A percentile compares a stretch with the other conserved stretches of the same genome.
Conservation (phyloP, 1,140 invertebrate genomes). For the Cyrtorhinus lividipennis region DNA sequence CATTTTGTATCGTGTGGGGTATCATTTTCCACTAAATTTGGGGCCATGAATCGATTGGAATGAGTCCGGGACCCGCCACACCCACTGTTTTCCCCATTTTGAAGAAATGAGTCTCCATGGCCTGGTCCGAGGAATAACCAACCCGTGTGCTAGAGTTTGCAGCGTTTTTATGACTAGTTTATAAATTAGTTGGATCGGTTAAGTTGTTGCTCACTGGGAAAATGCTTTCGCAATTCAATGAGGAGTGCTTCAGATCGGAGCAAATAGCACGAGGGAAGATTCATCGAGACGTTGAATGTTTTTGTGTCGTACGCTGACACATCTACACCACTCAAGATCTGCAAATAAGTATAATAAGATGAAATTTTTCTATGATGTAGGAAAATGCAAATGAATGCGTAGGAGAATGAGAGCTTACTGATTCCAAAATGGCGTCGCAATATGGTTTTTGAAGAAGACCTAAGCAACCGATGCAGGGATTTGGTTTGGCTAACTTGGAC, state of each 20-base stretch:
- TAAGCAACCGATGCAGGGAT: slow-evolving; percentile 42
- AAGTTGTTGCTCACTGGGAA: neutral
- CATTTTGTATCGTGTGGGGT: too few relatives aligned
- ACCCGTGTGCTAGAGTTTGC: too few relatives aligned
- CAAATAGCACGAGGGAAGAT: slow-evolving; percentile 28
- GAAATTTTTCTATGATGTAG: too few relatives aligned
- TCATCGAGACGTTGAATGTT: slow-evolving; percentile 36
- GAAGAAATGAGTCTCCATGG: too few relatives aligned
- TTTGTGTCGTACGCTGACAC: slow-evolving; percentile 31
- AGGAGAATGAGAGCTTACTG: slow-evolving; percentile 29
- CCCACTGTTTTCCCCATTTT: too few relatives aligned
- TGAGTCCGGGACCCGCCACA: too few relatives aligned
- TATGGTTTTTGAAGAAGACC: slow-evolving; percentile 42
- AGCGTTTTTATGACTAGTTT: too few relatives aligned
- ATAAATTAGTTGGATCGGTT: too few relatives aligned
- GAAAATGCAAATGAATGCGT: too few relatives aligned
- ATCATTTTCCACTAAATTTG: too few relatives aligned
- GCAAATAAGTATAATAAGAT: slow-evolving; percentile 22
- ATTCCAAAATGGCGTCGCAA: slow-evolving; percentile 32
- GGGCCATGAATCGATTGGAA: too few relatives aligned
- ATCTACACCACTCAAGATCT: slow-evolving; percentile 31
- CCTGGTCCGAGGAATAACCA: too few relatives aligned
- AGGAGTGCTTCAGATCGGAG: neutral
- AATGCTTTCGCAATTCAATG: neutral
- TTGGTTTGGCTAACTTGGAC: slow-evolving; percentile 29